Evolutionary conservation across 2,113 vertebrate genomes (phyloP), one percentile per base, ranked within the genome.

Genomic region (Calyptommatus sinebrachiatus): DNA sequence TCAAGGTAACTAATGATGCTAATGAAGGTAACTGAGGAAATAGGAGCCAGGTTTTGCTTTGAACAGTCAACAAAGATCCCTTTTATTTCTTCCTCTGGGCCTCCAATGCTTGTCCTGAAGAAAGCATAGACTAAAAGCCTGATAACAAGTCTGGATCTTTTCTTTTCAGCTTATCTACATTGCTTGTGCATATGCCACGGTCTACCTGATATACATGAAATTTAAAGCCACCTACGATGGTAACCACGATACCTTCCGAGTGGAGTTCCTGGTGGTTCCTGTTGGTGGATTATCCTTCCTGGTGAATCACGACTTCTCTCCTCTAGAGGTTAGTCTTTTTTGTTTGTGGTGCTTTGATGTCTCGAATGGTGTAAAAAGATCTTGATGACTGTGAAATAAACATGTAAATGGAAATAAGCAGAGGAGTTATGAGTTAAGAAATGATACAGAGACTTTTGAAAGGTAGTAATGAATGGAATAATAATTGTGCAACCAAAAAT

Each of bases 181-280:
- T 1, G 98, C 95, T 10, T 99, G 98, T 85, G 94, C 98, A 0
- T 98, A 99, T 9, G 97, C 98, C 92, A 99, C 98, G 0, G 96
- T 99, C 77, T 99, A 99, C 90, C 93, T 99, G 94, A 98, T 99
- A 92, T 99, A 99, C 90, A 91, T 95, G 85, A 99, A 99, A 85
- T 99, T 99, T 87, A 99, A 99, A 93, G 98, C 98, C 1, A 99
- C 98, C 18, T 99, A 99, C 0, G 98, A 99, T 24, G 97, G 98
- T 16, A 99, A 99, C 92, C 98, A 99, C 0, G 98, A 99, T 86
- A 99, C 98, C 0, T 99, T 99, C 95, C 95, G 98, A 88, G 96
- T 98, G 92, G 98, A 99, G 92, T 99, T 99, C 75, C 96, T 99
- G 86, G 96, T 99, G 2, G 96, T 99, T 53, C 98, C 98, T 5